Conservation (phyloP, 2,888 invertebrate genomes). For the Argyra leucocephala region DNA sequence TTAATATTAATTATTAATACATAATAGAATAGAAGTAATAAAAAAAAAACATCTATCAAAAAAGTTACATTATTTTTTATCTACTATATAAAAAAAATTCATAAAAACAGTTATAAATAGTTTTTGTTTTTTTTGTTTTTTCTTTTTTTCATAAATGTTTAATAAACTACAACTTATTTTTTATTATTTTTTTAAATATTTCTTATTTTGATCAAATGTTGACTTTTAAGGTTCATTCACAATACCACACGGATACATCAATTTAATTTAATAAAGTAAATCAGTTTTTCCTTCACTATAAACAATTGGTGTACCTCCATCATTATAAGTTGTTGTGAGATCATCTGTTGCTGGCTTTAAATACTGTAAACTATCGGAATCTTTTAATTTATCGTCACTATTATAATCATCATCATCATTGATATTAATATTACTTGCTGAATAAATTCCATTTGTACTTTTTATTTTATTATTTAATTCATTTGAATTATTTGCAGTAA, state of each 20-base stretch:
- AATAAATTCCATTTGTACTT: background rate
- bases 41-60: too few relatives aligned
- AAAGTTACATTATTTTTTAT: too few relatives aligned
- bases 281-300: too few relatives aligned
- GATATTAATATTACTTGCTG: background rate
- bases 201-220: background rate
- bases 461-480: conserved; percentile 15
- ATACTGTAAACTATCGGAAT: conserved; percentile 32
- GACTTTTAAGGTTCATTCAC: too few relatives aligned
- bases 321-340: conserved; percentile 42
- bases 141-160: too few relatives aligned
- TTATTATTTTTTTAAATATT: background rate
- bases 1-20: too few relatives aligned
- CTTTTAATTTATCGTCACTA: conserved; percentile 21
- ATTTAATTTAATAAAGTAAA: conserved; percentile 35
- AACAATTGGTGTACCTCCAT: conserved; percentile 41
- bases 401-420: background rate
- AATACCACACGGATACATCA: too few relatives aligned
- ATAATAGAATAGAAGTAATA: too few relatives aligned
- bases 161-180: too few relatives aligned
- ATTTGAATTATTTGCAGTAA: conserved; percentile 24
- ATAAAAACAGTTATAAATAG: too few relatives aligned
- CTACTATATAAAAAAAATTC: too few relatives aligned
- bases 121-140: too few relatives aligned
- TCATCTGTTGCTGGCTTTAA: conserved; percentile 38